Percentiles rank a stretch among this genome's conserved stretches.
phyloP scores from a whole-genome alignment of 2,113 vertebrate genomes.

The Glaucidium brasilianum region DNA sequence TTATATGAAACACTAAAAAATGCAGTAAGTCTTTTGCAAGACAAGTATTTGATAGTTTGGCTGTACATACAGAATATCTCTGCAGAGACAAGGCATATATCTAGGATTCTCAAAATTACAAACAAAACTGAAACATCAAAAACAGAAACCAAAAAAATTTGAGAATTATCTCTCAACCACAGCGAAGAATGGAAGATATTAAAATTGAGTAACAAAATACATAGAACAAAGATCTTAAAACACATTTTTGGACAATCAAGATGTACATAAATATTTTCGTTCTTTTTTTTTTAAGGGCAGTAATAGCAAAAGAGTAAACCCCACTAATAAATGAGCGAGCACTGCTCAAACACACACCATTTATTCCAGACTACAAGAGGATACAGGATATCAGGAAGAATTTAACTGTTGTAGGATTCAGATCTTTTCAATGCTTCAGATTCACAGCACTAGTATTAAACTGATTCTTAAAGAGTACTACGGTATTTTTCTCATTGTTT shows the following conservation, averaged over 20 bases:
- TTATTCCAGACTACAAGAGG: not conserved
- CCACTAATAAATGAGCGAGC: not conserved
- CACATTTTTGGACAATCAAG: not conserved
- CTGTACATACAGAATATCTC: not conserved
- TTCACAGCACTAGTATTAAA: not conserved
- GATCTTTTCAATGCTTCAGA: not conserved
- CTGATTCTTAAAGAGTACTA: not conserved
- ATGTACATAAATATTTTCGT: not conserved
- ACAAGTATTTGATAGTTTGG: not conserved
- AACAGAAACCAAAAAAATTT: not conserved
- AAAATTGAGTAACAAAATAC: not conserved
- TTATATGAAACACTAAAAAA: not conserved
- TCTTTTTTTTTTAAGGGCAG: not conserved
- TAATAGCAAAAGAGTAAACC: not conserved
- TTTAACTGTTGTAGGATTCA: not conserved
- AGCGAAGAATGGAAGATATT: not conserved
- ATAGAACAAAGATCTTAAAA: not conserved
- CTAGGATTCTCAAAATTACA: not conserved
- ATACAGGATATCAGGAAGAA: not conserved
- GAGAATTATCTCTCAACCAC: not conserved
- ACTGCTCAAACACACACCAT: not conserved
- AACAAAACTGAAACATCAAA: not conserved
- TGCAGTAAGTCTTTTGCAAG: not conserved
- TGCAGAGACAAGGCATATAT: not conserved
- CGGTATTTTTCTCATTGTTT: not conserved